phyloP scores from a whole-genome alignment of 2,797 vertebrate genomes.

The Luscinia megarhynchos region DNA sequence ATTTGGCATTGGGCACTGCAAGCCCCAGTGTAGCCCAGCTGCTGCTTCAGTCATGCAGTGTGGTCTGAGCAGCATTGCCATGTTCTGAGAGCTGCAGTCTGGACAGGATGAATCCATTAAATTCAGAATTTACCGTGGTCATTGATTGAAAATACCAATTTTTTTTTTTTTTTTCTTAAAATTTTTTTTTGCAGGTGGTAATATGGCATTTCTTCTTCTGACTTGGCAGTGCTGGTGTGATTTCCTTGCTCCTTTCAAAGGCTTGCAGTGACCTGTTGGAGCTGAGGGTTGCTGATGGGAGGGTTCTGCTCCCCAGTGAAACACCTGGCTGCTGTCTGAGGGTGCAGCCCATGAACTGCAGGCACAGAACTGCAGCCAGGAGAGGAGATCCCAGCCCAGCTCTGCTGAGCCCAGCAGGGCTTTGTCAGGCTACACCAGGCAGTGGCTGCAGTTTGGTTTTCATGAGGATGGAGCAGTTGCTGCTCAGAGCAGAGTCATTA shows the following conservation, averaged over 20 bases:
- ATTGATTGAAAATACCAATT: not conserved
- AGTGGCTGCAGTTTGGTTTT: not conserved
- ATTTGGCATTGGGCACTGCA: not conserved
- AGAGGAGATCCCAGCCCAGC: not conserved
- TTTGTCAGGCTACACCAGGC: not conserved
- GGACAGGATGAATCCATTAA: not conserved
- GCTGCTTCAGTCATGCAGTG: not conserved
- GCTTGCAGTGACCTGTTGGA: not conserved
- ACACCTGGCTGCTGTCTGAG: too few relatives aligned
- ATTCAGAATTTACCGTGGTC: not conserved
- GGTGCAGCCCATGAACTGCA: too few relatives aligned
- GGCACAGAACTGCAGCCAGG: not conserved
- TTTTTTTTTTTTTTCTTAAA: not conserved
- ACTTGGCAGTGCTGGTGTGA: not conserved
- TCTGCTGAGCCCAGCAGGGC: not conserved
- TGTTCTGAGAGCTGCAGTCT: not conserved
- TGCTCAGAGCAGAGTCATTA: not conserved
- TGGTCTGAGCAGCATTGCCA: not conserved
- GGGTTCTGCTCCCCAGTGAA: not conserved
- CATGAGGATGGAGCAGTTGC: not conserved
- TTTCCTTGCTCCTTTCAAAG: not conserved
- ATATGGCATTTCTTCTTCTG: not conserved
- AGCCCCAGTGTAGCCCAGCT: not conserved
- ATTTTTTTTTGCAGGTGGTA: not conserved
- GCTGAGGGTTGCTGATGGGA: fast-evolving